Base-by-base conservation (phyloP, 2,797 vertebrate species). In the Corythornis leucogaster region DNA sequence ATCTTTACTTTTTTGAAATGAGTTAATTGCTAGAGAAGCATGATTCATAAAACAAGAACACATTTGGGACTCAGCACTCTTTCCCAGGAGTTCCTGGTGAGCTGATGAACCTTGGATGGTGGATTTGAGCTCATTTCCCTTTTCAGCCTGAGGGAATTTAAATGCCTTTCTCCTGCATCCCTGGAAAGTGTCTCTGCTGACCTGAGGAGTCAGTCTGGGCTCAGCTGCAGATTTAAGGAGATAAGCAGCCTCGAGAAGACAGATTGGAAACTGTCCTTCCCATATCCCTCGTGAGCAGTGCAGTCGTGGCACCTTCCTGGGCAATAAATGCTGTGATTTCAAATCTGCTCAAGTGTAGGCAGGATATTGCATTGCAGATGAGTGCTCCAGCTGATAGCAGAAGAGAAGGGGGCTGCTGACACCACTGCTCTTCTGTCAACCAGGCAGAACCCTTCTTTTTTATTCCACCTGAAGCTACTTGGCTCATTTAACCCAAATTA, bases 41-140 rank as follows among this genome's bases (percentile, higher is more conserved):
- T 89, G 80, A 93, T 92, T 94, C 69, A 79, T 80, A 43, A 85
- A 92, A 33, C 53, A 84, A 68, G 90, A 88, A 18, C 71, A 19
- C 75, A 66, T 85, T 61, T 93, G 88, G 78, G 88, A 94, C 0
- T 0, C 16, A 31, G 50, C 10, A 3, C 18, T 61, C 70, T 51
- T 21, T 11, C 86, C 78, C 80, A 35, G 68, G 43, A 62, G 75
- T 24, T 89, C 75, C 55, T 84, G 83, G 53, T 80, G 78, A 92
- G 83, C 38, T 71, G 80, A 61, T 86, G 74, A 80, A 54, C 50
- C 74, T 90, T 1, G 0, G 70, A 66, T 48, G 84, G 78, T 66
- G 53, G 40, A 66, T 76, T 75, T 62, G 55, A 94, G 50, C 86
- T 91, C 21, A 42, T 88, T 95, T 94, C 64, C 43, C 25, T 77